phyloP scores from a whole-genome alignment of 2,888 invertebrate species.

The Eremobia ochroleuca region DNA sequence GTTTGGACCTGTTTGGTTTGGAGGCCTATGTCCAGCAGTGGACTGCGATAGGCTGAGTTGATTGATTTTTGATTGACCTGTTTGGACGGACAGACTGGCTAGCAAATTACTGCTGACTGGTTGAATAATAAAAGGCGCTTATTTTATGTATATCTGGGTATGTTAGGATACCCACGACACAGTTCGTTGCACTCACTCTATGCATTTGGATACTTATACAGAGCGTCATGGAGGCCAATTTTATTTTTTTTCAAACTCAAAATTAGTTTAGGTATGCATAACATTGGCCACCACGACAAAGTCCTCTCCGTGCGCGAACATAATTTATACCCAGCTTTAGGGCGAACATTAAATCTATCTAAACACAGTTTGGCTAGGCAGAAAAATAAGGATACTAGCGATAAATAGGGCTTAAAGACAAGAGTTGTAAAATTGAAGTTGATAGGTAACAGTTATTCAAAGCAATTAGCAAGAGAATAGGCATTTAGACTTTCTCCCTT shows the following conservation, averaged over 20 bases:
- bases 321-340: neutral
- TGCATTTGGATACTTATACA: too few species aligned
- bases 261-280: neutral
- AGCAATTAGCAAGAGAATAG: neutral
- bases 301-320: neutral
- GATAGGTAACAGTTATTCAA: neutral
- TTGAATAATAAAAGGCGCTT: conserved; percentile 7
- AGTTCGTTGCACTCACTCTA: too few species aligned
- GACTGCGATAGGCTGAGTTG: too few species aligned
- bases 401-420: neutral
- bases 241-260: too few species aligned
- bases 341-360: neutral
- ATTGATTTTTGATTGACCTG: too few species aligned
- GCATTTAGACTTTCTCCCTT: neutral
- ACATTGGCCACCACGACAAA: neutral
- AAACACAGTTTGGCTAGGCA: neutral
- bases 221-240: too few species aligned
- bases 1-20: too few species aligned
- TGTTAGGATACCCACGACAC: neutral
- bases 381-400: neutral
- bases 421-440: neutral
- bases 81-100: neutral
- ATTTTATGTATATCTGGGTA: neutral
- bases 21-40: too few species aligned
- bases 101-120: conserved; percentile 34